A percentile compares a stretch with the other conserved stretches of the same genome.
phyloP scores from a whole-genome alignment of 1,140 invertebrate genomes.

The Papilio helenus region DNA sequence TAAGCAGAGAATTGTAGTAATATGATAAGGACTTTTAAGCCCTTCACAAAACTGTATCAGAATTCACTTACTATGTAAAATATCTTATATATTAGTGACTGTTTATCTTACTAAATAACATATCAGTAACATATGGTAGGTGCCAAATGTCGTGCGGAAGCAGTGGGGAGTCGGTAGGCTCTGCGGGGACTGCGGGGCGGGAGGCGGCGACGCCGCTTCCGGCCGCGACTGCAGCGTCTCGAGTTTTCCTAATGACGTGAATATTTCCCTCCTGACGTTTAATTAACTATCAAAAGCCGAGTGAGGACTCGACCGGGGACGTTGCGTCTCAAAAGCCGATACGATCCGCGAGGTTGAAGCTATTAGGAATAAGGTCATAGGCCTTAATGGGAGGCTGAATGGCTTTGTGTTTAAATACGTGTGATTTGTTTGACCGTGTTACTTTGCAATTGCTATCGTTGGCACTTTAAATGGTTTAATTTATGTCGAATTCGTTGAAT shows the following conservation, averaged over 20 bases:
- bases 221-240: slow-evolving; percentile 52
- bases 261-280: slow-evolving; percentile 76
- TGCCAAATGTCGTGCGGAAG: slow-evolving; percentile 37
- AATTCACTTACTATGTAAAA: not conserved
- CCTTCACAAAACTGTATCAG: no score
- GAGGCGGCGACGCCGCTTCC: slow-evolving; percentile 54
- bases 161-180: slow-evolving; percentile 16
- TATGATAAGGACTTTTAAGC: no score
- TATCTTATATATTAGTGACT: not conserved
- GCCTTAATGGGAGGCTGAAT: slow-evolving; percentile 24
- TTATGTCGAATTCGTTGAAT: not conserved
- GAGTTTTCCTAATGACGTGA: slow-evolving; percentile 75
- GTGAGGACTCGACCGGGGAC: slow-evolving; percentile 6
- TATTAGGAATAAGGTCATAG: slow-evolving; percentile 30
- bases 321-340: slow-evolving; percentile 58
- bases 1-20: not conserved
- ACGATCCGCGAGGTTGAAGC: slow-evolving; percentile 49
- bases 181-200: slow-evolving; percentile 19
- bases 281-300: slow-evolving; percentile 73
- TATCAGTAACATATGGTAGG: slow-evolving; percentile 43
- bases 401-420: slow-evolving; percentile 6
- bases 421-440: slow-evolving; percentile 9
- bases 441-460: not conserved
- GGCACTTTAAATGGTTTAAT: not conserved
- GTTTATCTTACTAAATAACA: not conserved